A percentile compares a stretch with the other conserved stretches of the same genome.
Evolutionary conservation across 1,140 invertebrate species (phyloP).

Genomic region (Tetranychus cinnabarinus): DNA sequence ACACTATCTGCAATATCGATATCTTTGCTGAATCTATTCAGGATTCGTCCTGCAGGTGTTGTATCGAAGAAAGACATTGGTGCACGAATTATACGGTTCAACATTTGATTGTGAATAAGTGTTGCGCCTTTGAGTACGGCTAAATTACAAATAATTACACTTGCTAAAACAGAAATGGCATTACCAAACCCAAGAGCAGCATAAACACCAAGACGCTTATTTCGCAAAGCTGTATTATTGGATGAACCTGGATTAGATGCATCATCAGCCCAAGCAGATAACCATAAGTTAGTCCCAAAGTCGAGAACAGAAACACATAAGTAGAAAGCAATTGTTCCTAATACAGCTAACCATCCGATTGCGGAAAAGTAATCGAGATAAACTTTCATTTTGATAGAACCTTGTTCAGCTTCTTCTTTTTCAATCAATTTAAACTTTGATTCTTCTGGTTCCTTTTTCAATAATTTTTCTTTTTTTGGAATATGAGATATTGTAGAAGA

Average conservation of each 20-base stretch:
- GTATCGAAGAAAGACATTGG: constrained; percentile 18
- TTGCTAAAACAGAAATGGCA: constrained; percentile 13
- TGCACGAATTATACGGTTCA: constrained; percentile 12
- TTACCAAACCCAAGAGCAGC: constrained; percentile 60
- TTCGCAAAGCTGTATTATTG: constrained; percentile 28
- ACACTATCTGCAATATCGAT: constrained; percentile 23
- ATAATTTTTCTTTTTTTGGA: no score
- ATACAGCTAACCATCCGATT: constrained; percentile 8
- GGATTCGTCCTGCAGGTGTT: constrained; percentile 16
- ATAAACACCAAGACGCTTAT: constrained; percentile 72
- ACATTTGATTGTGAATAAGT: constrained; percentile 6
- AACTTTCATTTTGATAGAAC: constrained; percentile 3
- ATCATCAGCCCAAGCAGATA: constrained; percentile 34
- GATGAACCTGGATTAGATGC: constrained; percentile 6
- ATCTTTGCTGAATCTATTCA: constrained; percentile 33
- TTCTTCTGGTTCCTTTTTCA: no score
- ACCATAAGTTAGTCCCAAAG: constrained; percentile 76
- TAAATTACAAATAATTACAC: background rate
- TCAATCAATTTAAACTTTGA: constrained; percentile 28
- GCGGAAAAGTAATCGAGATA: constrained; percentile 1
- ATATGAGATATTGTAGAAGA: no score
- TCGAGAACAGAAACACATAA: constrained; percentile 31
- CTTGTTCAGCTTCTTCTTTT: constrained; percentile 1
- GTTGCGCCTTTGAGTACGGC: constrained; percentile 6
- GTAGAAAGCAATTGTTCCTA: constrained; percentile 10